Evolutionary conservation across 2,888 invertebrate species (phyloP), one percentile per base, ranked within the genome.

Genomic region (Cryptus armator): DNA sequence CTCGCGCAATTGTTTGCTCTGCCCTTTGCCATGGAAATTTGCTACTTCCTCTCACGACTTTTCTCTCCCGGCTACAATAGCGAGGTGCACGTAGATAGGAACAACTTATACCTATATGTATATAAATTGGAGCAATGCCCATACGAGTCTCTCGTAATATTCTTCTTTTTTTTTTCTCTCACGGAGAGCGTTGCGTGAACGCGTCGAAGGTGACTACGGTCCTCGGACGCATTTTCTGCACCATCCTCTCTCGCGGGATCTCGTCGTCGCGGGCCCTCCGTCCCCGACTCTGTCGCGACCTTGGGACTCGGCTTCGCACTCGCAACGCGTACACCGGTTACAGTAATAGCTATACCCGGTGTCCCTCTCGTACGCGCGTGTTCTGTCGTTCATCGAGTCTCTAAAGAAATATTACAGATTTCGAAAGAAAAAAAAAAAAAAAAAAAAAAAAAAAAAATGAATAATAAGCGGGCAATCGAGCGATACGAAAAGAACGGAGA

Each of bases 311-410:
- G 29, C 46, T 43, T 72, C 66, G 56, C 74, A 48, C 16, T 71
- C 16, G 66, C 37, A 37, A n/a, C 43, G 62, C 44, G 74, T 88
- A 90, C 89, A 90, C 89, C 89, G 89, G 89, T 89, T 89, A 89
- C 89, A 88, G 89, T 89, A 90, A 89, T 90, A 86, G 86, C 87
- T 79, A 83, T 86, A 87, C 86, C 79, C 80, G 86, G 83, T 86
- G 86, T 87, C 87, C 76, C 68, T 87, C 32, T 37, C 19, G 14
- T 64, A 19, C 71, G 43, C 44, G 68, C 24, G 37, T 5, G 37
- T 9, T 37, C 37, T 9, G 46, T 32, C 44, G 19, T 6, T 12
- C 51, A 37, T 5, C 53, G 53, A 43, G 5, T 37, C 7, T 37
- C 37, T 9, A 6, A 7, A 37, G 6, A 37, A 37, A 7, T 37